Base-by-base conservation (phyloP, 2,888 invertebrate species). In the Dimorphilus gyrociliatus region DNA sequence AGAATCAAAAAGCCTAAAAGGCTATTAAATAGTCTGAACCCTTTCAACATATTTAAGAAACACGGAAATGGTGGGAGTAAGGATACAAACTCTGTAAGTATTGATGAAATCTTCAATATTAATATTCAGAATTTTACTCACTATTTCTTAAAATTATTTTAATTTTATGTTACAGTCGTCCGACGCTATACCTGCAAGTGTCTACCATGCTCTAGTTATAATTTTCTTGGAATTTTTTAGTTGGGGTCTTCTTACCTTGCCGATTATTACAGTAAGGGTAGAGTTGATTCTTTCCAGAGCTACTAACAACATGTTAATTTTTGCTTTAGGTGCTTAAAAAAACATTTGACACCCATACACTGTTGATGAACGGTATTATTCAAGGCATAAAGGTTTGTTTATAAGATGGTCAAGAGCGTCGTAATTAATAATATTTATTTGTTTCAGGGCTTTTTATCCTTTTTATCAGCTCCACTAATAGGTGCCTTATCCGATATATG, bases 171-270 rank as follows among this genome's bases (percentile, higher is more conserved):
- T 48, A 21, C 45, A 48, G 47, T 39, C 45, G 12, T 44, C 48
- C 12, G 48, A 50, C 5, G 30, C 49, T n/a, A 46, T 48, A 14
- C 50, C 54, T 64, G 88, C 97, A 41, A 86, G 85, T 60, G 80
- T 99, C 41, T 88, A 86, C 67, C 97, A 99, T 75, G 97, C 97
- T 40, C 70, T 97, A 63, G 80, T 97, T 60, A 88, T 97, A 55
- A 97, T 99, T 67, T 97, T 99, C 71, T 71, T 97, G 66, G 97
- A 99, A 69, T 99, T 94, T 69, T 99, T 97, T 69, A 88, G 94
- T 46, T 97, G 97, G 94, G 97, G 97, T 32, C 72, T 97, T 45
- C 73, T 97, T 43, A 97, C 94, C 41, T 85, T 90, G 74, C 94
- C 97, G 36, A 81, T 94, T 55, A 97, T 97, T 67, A 69, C 72